Evolutionary conservation across 2,113 vertebrate species (phyloP), one percentile per base, ranked within the genome.

Genomic region (Lepus timidus): DNA sequence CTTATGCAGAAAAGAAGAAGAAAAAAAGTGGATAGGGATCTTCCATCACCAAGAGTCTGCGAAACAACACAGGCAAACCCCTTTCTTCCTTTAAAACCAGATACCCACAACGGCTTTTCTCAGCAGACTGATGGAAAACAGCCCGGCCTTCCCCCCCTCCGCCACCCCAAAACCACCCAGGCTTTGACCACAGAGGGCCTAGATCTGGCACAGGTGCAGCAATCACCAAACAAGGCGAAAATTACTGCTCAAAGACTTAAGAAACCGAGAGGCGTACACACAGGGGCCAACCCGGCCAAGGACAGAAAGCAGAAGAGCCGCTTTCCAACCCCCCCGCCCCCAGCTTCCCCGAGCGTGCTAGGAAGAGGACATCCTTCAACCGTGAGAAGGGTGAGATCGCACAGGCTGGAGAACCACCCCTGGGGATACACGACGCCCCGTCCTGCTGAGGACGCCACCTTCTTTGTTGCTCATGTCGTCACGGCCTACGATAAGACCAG

Each of bases 401-500:
- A 58, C 55, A 19, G 1, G 2, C 62, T 3, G 31, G 62, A 67
- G 44, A 8, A 8, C n/a, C 84, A 10, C 85, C 91, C 39, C 20
- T 44, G 10, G 13, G 61, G 17, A 11, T 27, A 91, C 65, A 85
- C 22, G 71, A 85, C 19, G 70, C 93, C 88, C 84, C 3, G 9
- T 0, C 73, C 62, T 39, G n/a, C 0, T 0, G 23, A 61, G 31
- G 58, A 91, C 51, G 44, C 92, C 96, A 98, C 98, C 98, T 98
- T 98, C 98, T 95, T 97, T 98, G 96, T 65, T 79, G 97, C 93
- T 98, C 98, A 98, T 98, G 94, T 55, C 85, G 85, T 94, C 87
- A 49, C 23, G 61, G 64, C 75, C 83, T 36, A 14, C 13, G 52
- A 14, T 52, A 20, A 33, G 81, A n/a, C 0, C 12, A 39, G 7